Conservation (phyloP, 2,888 invertebrate genomes). For the Pseudococcus longispinus region DNA sequence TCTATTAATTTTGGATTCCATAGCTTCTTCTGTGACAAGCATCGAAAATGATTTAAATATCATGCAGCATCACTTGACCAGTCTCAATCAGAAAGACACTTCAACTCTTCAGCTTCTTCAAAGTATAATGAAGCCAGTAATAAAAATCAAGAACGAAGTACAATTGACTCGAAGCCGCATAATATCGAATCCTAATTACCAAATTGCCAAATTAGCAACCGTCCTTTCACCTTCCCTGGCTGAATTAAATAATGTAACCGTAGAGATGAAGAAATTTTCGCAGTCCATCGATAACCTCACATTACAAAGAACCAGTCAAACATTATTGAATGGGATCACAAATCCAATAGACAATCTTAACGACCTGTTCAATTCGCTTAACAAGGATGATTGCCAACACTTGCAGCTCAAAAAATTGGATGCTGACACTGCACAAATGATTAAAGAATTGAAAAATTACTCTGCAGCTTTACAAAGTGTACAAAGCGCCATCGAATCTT, state of each 20-base stretch:
- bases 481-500: neutral
- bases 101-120: conserved; percentile 61
- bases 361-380: conserved; percentile 61
- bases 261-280: conserved; percentile 52
- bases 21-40: conserved; percentile 67
- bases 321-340: conserved; percentile 61
- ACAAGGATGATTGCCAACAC: conserved; percentile 57
- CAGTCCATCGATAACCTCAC: conserved; percentile 41
- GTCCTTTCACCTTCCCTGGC: conserved; percentile 61
- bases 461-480: neutral
- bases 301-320: conserved; percentile 59
- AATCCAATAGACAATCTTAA: conserved; percentile 63
- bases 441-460: neutral
- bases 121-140: conserved; percentile 66
- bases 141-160: conserved; percentile 68
- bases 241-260: conserved; percentile 60
- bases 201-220: conserved; percentile 61
- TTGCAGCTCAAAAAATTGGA: neutral
- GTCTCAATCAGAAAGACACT: conserved; percentile 59
- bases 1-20: conserved; percentile 62
- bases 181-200: conserved; percentile 59
- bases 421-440: neutral
- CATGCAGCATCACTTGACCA: conserved; percentile 64
- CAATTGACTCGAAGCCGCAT: conserved; percentile 65
- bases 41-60: conserved; percentile 67